Evolutionary conservation across 2,113 vertebrate species (phyloP).

Genomic region (Sterna hirundo): DNA sequence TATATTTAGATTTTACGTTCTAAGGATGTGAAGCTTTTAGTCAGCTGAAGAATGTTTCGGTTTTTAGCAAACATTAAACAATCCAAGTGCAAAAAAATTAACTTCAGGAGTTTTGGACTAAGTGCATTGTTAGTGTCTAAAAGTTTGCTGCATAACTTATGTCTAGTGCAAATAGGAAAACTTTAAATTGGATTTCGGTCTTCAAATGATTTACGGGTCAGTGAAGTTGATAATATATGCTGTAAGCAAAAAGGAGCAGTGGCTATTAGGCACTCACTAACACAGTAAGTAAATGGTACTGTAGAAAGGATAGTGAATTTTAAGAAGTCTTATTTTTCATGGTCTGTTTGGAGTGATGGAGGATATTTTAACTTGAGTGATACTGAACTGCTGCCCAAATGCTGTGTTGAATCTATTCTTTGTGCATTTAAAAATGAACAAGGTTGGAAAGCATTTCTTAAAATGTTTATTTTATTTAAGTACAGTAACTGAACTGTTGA

Average conservation of each 20-base stretch:
- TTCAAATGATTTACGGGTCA: not conserved
- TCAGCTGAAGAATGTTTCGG: not conserved
- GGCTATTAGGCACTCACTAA: not conserved
- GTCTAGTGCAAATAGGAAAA: not conserved
- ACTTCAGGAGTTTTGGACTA: not conserved
- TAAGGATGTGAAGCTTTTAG: conserved; percentile 43
- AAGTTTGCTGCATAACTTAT: not conserved
- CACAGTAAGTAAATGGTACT: not conserved
- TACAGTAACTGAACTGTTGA: not conserved
- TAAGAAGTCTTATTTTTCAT: not conserved
- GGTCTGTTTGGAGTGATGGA: not conserved
- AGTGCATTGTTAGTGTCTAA: not conserved
- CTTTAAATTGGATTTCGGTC: not conserved
- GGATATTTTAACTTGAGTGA: not conserved
- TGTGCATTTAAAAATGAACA: not conserved
- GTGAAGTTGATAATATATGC: not conserved
- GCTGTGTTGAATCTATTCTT: not conserved
- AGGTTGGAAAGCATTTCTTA: not conserved
- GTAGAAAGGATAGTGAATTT: not conserved
- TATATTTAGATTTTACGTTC: conserved; percentile 59
- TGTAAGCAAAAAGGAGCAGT: not conserved
- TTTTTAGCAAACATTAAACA: conserved; percentile 1
- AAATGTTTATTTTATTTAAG: not conserved
- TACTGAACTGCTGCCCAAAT: not conserved
- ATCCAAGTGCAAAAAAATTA: not conserved